Conservation (phyloP, 2,113 vertebrate genomes). For the Phaethon lepturus region DNA sequence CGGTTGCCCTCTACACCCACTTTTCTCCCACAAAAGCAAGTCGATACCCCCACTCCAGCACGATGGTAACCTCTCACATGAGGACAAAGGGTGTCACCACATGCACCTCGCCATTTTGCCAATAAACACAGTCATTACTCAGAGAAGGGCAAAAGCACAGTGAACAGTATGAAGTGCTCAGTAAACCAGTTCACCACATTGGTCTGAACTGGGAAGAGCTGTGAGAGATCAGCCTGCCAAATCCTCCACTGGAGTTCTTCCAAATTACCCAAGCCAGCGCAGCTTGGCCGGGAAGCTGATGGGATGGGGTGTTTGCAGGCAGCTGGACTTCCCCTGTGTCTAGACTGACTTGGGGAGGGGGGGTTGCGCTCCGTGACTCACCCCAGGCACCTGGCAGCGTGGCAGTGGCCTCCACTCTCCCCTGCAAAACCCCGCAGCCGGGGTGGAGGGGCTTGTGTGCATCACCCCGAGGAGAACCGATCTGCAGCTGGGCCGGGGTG, state of each 20-base stretch:
- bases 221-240: conserved; percentile 19
- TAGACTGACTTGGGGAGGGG: background rate
- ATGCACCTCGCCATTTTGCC: background rate
- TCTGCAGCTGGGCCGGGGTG: background rate
- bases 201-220: conserved; percentile 22
- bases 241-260: background rate
- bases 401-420: background rate
- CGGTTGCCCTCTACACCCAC: background rate
- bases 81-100: background rate
- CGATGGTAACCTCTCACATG: background rate
- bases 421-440: background rate
- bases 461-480: background rate
- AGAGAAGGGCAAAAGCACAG: background rate
- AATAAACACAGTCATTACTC: background rate
- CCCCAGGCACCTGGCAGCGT: background rate
- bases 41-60: background rate
- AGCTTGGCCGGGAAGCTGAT: background rate
- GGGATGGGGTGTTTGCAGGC: background rate
- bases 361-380: background rate
- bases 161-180: background rate
- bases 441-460: background rate
- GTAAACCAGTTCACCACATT: conserved; percentile 28
- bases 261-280: background rate
- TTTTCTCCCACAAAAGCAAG: background rate
- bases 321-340: background rate